phyloP scores from a whole-genome alignment of 2,797 vertebrate species.

The Ctenopoma multispine region DNA sequence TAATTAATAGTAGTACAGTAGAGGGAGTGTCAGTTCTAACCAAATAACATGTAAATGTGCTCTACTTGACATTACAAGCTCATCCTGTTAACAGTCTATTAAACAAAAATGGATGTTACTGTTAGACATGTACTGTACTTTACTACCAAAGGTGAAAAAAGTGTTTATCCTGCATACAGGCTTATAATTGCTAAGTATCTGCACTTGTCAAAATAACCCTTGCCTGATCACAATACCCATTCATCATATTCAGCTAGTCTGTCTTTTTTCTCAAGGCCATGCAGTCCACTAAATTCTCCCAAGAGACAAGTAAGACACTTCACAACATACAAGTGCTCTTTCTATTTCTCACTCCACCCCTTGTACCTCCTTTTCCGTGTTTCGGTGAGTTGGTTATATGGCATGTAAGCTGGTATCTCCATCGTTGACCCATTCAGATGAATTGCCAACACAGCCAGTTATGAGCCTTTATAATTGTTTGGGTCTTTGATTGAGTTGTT shows the following conservation, averaged over 20 bases:
- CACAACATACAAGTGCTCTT: no score
- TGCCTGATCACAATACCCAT: not conserved
- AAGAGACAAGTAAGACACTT: not conserved
- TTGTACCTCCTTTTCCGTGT: no score
- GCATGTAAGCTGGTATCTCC: no score
- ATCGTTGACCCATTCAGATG: no score
- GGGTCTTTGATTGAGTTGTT: not conserved
- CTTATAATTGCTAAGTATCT: not conserved
- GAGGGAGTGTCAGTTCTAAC: conserved; percentile 7
- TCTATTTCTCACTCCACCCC: no score
- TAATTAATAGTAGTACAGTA: not conserved
- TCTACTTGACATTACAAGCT: not conserved
- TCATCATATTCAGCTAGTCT: not conserved
- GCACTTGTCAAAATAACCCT: not conserved
- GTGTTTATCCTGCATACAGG: not conserved
- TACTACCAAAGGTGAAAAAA: not conserved
- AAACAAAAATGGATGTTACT: not conserved
- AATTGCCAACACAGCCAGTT: no score
- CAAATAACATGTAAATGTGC: not conserved
- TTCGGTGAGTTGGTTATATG: no score
- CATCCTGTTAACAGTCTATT: conserved; percentile 6
- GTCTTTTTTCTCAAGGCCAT: not conserved
- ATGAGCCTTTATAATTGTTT: no score
- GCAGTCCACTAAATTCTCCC: not conserved
- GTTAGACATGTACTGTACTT: not conserved